Base-by-base conservation (phyloP, 2,888 invertebrate species). In the Gerris lacustris region DNA sequence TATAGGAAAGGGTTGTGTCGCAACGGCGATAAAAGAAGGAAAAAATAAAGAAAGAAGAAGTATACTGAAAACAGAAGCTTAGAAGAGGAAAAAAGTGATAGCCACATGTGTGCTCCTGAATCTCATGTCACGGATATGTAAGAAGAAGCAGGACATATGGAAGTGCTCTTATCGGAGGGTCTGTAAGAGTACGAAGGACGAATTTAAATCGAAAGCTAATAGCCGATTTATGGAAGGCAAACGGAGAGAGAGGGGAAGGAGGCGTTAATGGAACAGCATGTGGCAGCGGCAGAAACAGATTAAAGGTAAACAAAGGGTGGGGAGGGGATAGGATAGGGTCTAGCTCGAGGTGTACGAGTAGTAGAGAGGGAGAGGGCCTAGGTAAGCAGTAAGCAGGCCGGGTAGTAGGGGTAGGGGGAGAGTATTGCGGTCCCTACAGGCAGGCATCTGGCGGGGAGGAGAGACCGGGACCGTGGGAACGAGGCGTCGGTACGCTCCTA, bases 351-450 rank as follows among this genome's bases (percentile, higher is more conserved):
- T 43, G 7, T 44, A 44, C 62, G 62, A 55, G 11, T 6, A 44
- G 67, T 63, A 66, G 64, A 70, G n/a, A 45, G 68, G 68, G 70
- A 70, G 71, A 69, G 64, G 67, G 69, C 69, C 62, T 31, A 67
- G 43, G 44, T 11, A 72, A 63, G 73, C 72, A 74, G 67, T 69
- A 71, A 73, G 73, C 72, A 74, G 70, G 73, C 72, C 71, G 55
- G 55, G 15, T 72, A 72, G 72, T 71, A 73, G 71, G 73, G 74
- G 72, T 71, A 73, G 74, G 75, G 71, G 76, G 76, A 75, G 70
- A 63, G 45, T 7, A 64, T 11, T n/a, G 67, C 17, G 44, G 70
- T 5, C 18, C 55, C 55, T 55, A 55, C 55, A 11, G 45, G 45
- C 0, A 63, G 44, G 70, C 18, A 47, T 44, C 45, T 18, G 67